Evolutionary conservation across 1,140 invertebrate genomes (phyloP), one percentile per base, ranked within the genome.

Genomic region (Heliothis subflexa): DNA sequence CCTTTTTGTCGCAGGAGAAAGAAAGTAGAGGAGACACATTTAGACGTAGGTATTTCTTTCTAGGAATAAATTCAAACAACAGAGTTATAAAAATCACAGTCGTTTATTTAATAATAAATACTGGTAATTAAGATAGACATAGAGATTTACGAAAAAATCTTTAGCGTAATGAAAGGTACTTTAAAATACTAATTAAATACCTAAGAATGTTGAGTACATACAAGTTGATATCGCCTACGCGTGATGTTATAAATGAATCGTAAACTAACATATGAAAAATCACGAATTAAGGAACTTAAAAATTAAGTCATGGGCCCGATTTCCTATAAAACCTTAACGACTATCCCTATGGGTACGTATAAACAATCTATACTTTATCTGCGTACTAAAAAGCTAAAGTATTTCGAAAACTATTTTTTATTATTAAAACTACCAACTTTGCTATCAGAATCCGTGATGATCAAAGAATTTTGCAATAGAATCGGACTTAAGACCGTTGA

Each of bases 41-140:
- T 33, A 33, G 7, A 33, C 33, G 7, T 33, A 1, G 33, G 7
- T 0, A 33, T 33, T 3, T 33, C 3, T 33, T 33, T 33, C 33
- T 2, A 47, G 13, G 21, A 9, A 50, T 28, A 14, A 28, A 68
- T 50, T 68, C 16, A 76, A 76, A 76, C 59, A 66, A 64, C 61
- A 76, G 1, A 9, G 45, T 76, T 76, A 91, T 92, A 92, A 94
- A 94, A 94, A 94, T 94, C 92, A 94, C 92, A 94, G 92, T 94
- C 89, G 91, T 94, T 93, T 94, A 94, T 93, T 93, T 88, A 79
- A 89, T 89, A 92, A 91, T 94, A 94, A 93, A 94, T 93, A 93
- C 92, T 93, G 89, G 89, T 92, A 91, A 93, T 91, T 90, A 91
- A 86, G 87, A 91, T 91, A 93, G 85, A 89, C 87, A 89, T 88